Base-by-base conservation (phyloP, 2,888 invertebrate species). In the Meta bourneti region DNA sequence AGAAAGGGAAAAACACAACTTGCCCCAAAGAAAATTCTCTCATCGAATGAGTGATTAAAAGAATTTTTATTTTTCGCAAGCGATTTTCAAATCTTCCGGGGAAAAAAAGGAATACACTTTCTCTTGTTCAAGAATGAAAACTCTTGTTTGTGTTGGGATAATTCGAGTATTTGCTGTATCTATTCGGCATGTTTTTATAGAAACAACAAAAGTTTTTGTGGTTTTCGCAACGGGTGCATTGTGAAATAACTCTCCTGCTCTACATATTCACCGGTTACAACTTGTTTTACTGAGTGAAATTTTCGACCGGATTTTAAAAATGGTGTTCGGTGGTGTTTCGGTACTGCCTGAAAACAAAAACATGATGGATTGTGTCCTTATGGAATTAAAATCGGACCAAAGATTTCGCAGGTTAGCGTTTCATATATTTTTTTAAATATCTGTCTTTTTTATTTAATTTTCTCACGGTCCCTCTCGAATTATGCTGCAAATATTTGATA, bases 361-460 rank as follows among this genome's bases (percentile, higher is more conserved):
- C 72, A 92, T 86, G 86, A 92, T 92, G 92, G 92, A 92, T 84
- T 88, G 84, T 70, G 92, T 92, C 5, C 75, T 92, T n/a, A 89
- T 89, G 85, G 92, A 92, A 74, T 78, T 92, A 74, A 87, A 77
- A 54, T 82, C 88, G 16, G 49, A 87, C 52, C 72, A 90, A n/a
- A 81, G 88, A 6, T 92, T 92, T 72, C 79, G 77, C 7, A 90
- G 87, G 90, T 93, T 79, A 80, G 88, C 81, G 16, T 34, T 34
- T 34, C 4, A 34, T 34, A 34, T 4, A 34, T 2, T 34, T 34
- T 2, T 34, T 34, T 34, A 34, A 34, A 34, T 34, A 34, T 34
- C 1, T 34, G 34, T 34, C 34, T 34, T 34, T 34, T 34, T 34
- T 1, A 34, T 34, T 34, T 4, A 2, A 34, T 34, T 34, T 34